phyloP scores from a whole-genome alignment of 2,888 invertebrate genomes.

The Odontocolon sp. region DNA sequence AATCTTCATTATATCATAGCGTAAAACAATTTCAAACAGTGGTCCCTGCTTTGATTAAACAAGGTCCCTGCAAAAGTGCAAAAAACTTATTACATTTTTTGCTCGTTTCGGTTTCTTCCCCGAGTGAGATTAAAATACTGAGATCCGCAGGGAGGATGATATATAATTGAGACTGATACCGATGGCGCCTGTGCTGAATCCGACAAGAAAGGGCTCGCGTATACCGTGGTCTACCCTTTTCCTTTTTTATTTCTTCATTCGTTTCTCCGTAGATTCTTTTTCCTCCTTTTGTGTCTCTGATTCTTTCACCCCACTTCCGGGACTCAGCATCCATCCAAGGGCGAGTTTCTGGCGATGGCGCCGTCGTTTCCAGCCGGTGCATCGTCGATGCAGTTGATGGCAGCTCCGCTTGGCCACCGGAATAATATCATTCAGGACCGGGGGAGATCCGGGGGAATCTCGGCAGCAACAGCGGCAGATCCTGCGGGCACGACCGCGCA shows the following conservation, averaged over 20 bases:
- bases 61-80: constrained; percentile 36
- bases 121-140: constrained; percentile 70
- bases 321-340: background rate
- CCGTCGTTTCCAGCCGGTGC: constrained; percentile 24
- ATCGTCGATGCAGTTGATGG: constrained; percentile 27
- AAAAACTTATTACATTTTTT: constrained; percentile 72
- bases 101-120: constrained; percentile 48
- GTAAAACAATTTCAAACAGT: background rate
- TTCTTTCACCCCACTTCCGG: constrained; percentile 34
- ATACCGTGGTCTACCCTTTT: constrained; percentile 9
- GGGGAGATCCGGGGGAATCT: constrained; percentile 56
- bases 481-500: constrained; percentile 75
- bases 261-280: constrained; percentile 20
- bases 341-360: background rate
- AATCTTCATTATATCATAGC: background rate
- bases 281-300: constrained; percentile 7
- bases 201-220: constrained; percentile 17
- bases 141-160: constrained; percentile 40
- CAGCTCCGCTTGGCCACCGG: constrained; percentile 44
- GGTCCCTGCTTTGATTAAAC: background rate
- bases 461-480: constrained; percentile 61
- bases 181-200: constrained; percentile 49
- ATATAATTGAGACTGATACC: constrained; percentile 72
- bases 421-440: constrained; percentile 69
- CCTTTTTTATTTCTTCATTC: constrained; percentile 36